Conservation (phyloP, 2,888 invertebrate genomes). For the Harmothoe impar region DNA sequence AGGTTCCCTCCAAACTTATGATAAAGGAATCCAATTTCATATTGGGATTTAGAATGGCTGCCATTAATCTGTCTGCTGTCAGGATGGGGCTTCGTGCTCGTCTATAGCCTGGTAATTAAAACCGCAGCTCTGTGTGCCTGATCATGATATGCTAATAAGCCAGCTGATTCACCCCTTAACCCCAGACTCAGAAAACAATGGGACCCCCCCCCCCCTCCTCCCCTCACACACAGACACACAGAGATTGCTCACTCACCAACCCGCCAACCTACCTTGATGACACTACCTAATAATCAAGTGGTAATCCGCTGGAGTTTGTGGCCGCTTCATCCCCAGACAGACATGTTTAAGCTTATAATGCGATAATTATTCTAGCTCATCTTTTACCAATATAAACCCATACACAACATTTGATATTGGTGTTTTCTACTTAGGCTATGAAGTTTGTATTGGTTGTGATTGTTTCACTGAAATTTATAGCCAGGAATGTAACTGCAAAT, state of each 20-base stretch:
- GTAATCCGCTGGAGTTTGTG: background rate
- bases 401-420: too few species aligned
- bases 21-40: background rate
- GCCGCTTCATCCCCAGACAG: background rate
- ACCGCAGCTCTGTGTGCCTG: background rate
- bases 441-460: too few species aligned
- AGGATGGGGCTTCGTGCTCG: background rate
- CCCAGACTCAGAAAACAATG: constrained; percentile 41
- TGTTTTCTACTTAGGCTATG: too few species aligned
- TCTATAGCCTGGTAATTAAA: constrained; percentile 52
- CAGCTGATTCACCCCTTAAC: constrained; percentile 24
- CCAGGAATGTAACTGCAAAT: too few species aligned
- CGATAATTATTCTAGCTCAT: too few species aligned
- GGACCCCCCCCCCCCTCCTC: background rate
- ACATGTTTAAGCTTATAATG: background rate
- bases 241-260: too few species aligned
- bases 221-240: background rate
- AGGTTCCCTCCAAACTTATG: background rate
- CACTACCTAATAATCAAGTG: background rate
- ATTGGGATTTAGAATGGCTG: background rate
- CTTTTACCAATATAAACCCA: too few species aligned
- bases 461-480: too few species aligned
- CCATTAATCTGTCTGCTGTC: constrained; percentile 21
- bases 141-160: background rate
- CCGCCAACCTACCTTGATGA: background rate